Evolutionary conservation across 1,140 invertebrate species (phyloP).

Genomic region (Neodiprion fabricii): DNA sequence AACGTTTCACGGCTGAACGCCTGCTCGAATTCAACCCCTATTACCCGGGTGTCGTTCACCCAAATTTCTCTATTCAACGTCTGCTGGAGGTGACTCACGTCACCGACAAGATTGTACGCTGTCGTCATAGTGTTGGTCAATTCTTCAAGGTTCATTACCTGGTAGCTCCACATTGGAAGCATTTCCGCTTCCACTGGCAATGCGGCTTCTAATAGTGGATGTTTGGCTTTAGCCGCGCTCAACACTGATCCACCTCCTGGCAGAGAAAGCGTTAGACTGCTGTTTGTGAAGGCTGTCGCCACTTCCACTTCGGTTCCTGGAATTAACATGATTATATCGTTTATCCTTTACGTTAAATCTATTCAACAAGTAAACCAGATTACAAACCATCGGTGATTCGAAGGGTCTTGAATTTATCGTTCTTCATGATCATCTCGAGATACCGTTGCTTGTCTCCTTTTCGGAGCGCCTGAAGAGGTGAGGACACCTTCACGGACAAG

Average conservation of each 20-base stretch:
- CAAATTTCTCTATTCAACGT: slow-evolving; percentile 82
- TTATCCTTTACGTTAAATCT: slow-evolving; percentile 2
- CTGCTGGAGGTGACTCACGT: slow-evolving; percentile 82
- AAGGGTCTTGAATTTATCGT: slow-evolving; percentile 64
- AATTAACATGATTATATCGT: slow-evolving; percentile 20
- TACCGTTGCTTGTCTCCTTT: slow-evolving; percentile 52
- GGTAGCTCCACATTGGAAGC: slow-evolving; percentile 86
- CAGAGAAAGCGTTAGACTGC: slow-evolving; percentile 74
- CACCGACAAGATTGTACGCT: slow-evolving; percentile 80
- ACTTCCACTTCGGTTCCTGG: slow-evolving; percentile 71
- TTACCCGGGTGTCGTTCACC: slow-evolving; percentile 82
- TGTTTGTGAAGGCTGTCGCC: slow-evolving; percentile 78
- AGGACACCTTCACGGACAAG: slow-evolving; percentile 73
- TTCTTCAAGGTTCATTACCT: slow-evolving; percentile 78
- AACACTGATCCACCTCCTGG: slow-evolving; percentile 75
- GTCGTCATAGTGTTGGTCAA: slow-evolving; percentile 81
- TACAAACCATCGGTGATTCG: slow-evolving; percentile 62
- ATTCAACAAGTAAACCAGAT: slow-evolving; percentile 9
- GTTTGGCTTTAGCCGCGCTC: slow-evolving; percentile 79
- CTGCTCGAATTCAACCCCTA: slow-evolving; percentile 91
- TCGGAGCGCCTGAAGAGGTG: slow-evolving; percentile 54
- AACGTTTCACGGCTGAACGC: slow-evolving; percentile 87
- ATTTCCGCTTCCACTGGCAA: slow-evolving; percentile 92
- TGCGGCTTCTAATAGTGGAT: slow-evolving; percentile 85
- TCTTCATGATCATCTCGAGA: slow-evolving; percentile 62